Percentiles rank a stretch among this genome's conserved stretches.
Evolutionary conservation across 2,113 vertebrate genomes (phyloP).

Genomic region (Callaeas wilsoni): DNA sequence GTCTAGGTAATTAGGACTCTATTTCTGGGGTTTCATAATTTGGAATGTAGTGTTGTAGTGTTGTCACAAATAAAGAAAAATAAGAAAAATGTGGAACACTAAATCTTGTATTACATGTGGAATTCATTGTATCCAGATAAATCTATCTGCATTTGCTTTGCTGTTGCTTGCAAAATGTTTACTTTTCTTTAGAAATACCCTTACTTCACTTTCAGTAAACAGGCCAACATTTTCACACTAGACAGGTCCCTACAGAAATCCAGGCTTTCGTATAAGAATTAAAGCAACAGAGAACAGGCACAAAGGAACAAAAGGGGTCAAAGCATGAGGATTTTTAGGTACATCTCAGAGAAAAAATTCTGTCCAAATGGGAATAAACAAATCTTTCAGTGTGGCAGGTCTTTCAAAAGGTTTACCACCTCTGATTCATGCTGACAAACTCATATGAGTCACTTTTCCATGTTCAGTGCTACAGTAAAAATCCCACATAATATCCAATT

Average conservation of each 20-base stretch:
- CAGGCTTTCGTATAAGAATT: background rate
- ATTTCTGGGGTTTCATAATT: conserved; percentile 5
- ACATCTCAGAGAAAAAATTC: background rate
- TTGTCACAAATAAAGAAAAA: background rate
- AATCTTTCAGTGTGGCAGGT: background rate
- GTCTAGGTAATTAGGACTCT: conserved; percentile 23
- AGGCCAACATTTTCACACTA: background rate
- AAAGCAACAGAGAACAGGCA: background rate
- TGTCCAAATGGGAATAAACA: background rate
- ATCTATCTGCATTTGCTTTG: background rate
- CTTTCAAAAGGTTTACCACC: background rate
- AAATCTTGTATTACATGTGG: background rate
- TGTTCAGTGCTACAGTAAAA: background rate
- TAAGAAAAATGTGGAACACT: background rate
- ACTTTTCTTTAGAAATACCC: background rate
- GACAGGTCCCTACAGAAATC: background rate
- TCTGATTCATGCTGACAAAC: background rate
- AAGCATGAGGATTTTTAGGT: background rate
- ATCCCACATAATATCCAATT: background rate
- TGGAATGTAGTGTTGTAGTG: background rate
- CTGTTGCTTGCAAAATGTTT: background rate
- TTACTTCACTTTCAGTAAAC: background rate
- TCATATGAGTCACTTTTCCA: accelerated
- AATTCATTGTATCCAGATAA: background rate
- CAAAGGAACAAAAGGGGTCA: background rate